Percentiles rank a stretch among this genome's conserved stretches.
phyloP scores from a whole-genome alignment of 2,888 invertebrate species.

The Osmoderma eremita region DNA sequence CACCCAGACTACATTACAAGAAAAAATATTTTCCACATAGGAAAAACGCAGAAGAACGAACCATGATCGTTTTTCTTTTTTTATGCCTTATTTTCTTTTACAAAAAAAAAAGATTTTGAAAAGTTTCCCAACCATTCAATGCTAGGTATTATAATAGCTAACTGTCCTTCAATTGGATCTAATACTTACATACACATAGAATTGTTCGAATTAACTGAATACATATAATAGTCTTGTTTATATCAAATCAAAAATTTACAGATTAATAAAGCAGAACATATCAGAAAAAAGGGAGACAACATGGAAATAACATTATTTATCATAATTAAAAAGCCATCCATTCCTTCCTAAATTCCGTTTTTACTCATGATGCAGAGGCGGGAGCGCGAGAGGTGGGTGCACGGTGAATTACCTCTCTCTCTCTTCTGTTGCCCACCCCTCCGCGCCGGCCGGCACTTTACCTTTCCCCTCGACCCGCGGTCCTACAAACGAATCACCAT shows the following conservation, averaged over 20 bases:
- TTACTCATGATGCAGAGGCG: not conserved
- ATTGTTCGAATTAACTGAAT: not conserved
- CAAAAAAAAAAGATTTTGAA: too few species aligned
- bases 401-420: conserved; percentile 2
- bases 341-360: conserved; percentile 22
- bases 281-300: conserved; percentile 3
- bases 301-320: conserved; percentile 32
- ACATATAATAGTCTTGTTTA: not conserved
- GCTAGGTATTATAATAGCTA: not conserved
- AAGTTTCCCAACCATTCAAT: too few species aligned
- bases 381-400: conserved; percentile 9
- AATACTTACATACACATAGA: not conserved
- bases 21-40: too few species aligned
- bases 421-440: not conserved
- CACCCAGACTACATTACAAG: too few species aligned
- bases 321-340: conserved; percentile 34
- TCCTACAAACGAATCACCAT: conserved; percentile 33
- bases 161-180: not conserved
- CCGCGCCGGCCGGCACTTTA: not conserved
- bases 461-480: not conserved
- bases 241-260: not conserved
- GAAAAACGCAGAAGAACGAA: too few species aligned
- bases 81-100: too few species aligned
- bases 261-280: conserved; percentile 28
- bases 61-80: too few species aligned